Evolutionary conservation across 2,113 vertebrate species (phyloP), one percentile per base, ranked within the genome.

Genomic region (Periophthalmus modestus): DNA sequence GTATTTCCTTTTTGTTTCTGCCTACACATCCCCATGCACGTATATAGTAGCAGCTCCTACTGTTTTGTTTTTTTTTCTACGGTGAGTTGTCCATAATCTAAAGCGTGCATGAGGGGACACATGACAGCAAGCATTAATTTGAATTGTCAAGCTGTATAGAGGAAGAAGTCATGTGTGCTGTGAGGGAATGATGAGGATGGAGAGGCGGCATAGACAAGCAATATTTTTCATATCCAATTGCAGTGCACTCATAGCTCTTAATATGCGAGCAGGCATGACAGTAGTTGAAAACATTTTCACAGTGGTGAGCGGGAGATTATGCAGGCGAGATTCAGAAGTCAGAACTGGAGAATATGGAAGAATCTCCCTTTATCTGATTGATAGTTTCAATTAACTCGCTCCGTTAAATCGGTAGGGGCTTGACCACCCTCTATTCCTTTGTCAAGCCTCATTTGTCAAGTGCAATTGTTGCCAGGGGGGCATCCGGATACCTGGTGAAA

Each of bases 371-470:
- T 55, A 50, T 78, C 75, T 91, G 90, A 92, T 90, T 93, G 90
- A 93, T 92, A 82, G 84, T 86, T 91, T 90, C 89, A 92, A 93
- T 92, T 92, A 92, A 81, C 77, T 79, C 72, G n/a, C 77, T 77
- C 71, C 74, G 81, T 89, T 87, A 89, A 82, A 90, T 91, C 76
- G 75, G 83, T 82, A 72, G 82, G 78, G 73, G 85, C 70, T 69
- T 84, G 77, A 89, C 89, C 90, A 82, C 82, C 88, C 81, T 88
- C 85, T 77, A 86, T 88, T 90, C 71, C 66, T 86, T 89, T 86
- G 85, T 85, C 83, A 72, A 74, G 84, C 68, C 83, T 90, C 82
- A 88, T 92, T 91, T 88, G 85, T 89, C 88, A 82, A 84, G 81
- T 88, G 78, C 77, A 87, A 81, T 89, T 82, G 86, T 85, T 81